phyloP scores from a whole-genome alignment of 2,888 invertebrate genomes.

The Drosophila testacea region DNA sequence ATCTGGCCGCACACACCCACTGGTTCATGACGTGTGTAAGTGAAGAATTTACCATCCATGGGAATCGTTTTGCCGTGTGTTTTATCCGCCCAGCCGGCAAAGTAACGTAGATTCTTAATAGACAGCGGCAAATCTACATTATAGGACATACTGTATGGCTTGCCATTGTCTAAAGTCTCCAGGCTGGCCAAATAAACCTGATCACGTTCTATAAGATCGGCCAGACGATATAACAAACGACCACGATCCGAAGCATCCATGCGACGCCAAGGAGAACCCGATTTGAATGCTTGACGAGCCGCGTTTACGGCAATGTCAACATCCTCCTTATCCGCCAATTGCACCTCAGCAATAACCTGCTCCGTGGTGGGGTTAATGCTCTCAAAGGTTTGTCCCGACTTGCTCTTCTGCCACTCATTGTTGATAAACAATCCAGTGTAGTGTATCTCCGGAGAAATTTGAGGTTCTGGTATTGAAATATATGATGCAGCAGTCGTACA shows the following conservation, averaged over 20 bases:
- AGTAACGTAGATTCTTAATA: slow-evolving; percentile 91
- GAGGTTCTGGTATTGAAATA: slow-evolving; percentile 88
- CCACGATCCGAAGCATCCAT: slow-evolving; percentile 96
- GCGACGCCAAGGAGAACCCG: slow-evolving; percentile 92
- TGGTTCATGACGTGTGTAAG: slow-evolving; percentile 95
- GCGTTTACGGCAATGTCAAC: slow-evolving; percentile 92
- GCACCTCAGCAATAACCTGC: slow-evolving; percentile 91
- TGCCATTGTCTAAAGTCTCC: slow-evolving; percentile 98
- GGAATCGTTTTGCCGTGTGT: slow-evolving; percentile 92
- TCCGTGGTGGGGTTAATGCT: slow-evolving; percentile 94
- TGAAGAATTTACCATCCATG: slow-evolving; percentile 92
- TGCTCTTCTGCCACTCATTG: slow-evolving; percentile 97
- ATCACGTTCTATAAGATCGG: slow-evolving; percentile 94
- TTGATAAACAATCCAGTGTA: slow-evolving; percentile 97
- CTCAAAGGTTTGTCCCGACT: slow-evolving; percentile 93
- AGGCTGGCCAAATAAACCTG: slow-evolving; percentile 93
- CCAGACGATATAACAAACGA: slow-evolving; percentile 90
- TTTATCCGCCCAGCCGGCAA: slow-evolving; percentile 98
- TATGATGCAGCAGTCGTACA: slow-evolving; percentile 84
- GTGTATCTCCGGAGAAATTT: slow-evolving; percentile 90
- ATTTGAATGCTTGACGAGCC: slow-evolving; percentile 91
- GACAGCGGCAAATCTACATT: slow-evolving; percentile 88
- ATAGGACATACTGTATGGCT: slow-evolving; percentile 91
- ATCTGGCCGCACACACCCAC: slow-evolving; percentile 98
- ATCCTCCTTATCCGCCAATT: slow-evolving; percentile 91